Percentiles rank a stretch among this genome's conserved stretches.
These are phyloP conservation scores for Pyrgilauda ruficollis DNA, from an alignment of 2,113 vertebrate species.

Conservation along the genomic window DNA sequence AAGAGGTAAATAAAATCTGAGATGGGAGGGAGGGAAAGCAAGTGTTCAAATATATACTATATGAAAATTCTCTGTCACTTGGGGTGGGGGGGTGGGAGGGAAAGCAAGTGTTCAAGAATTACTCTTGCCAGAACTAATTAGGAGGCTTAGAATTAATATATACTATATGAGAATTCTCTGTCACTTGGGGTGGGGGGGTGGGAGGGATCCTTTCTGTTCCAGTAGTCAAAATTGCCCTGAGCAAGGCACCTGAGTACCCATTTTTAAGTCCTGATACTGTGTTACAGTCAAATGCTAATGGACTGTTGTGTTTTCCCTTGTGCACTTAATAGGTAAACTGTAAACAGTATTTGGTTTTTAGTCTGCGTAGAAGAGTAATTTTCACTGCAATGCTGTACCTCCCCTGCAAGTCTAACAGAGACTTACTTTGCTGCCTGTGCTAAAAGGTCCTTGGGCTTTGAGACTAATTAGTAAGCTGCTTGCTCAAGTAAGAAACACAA, in stretches of 20 bases:
- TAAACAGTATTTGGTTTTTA: background rate
- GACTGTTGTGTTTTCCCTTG: background rate
- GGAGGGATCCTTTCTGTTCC: background rate
- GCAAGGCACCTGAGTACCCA: background rate
- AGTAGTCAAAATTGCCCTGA: background rate
- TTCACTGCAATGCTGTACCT: conserved; percentile 22
- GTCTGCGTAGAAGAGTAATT: background rate
- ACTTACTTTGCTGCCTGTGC: background rate
- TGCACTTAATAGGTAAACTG: background rate
- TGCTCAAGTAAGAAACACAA: background rate
- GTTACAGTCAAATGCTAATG: background rate
- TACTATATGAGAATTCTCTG: background rate
- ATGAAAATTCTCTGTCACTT: no score
- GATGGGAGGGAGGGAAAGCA: background rate
- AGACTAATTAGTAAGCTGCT: background rate
- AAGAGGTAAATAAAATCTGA: conserved; percentile 82
- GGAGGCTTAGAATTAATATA: background rate
- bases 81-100: no score
- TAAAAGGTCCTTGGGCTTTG: background rate
- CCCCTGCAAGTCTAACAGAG: background rate
- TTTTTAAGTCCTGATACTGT: background rate
- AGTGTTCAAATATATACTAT: no score
- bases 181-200: background rate
- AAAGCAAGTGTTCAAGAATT: background rate
- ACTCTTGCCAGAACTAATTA: background rate